A percentile compares a stretch with the other conserved stretches of the same genome.
phyloP scores from a whole-genome alignment of 2,797 vertebrate genomes.

The Mormyrops boulengeri region DNA sequence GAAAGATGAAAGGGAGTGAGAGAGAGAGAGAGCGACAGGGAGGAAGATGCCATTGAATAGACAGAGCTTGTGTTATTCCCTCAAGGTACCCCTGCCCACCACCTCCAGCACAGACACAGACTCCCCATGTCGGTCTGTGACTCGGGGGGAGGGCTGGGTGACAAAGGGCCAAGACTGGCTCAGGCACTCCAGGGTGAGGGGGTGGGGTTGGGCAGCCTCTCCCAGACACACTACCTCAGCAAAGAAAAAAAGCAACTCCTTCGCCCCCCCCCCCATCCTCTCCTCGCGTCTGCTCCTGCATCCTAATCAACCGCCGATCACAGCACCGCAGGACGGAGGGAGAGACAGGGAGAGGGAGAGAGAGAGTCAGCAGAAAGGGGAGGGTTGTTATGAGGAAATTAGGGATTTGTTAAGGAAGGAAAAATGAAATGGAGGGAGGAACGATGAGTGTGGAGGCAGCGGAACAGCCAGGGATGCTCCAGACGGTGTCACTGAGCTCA shows the following conservation, averaged over 20 bases:
- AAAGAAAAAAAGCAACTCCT: background rate
- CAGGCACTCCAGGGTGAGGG: background rate
- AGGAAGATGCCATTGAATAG: background rate
- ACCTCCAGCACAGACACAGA: background rate
- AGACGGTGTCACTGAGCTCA: background rate
- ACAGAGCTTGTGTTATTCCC: background rate
- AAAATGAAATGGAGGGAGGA: background rate
- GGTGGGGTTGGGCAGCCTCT: background rate
- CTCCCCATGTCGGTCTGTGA: background rate
- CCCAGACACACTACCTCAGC: constrained; percentile 18
- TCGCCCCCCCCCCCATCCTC: background rate
- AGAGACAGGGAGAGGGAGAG: background rate
- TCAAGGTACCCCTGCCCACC: background rate
- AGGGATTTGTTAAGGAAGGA: background rate
- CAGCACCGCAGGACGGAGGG: background rate
- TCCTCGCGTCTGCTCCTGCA: constrained; percentile 36
- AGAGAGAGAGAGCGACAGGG: background rate
- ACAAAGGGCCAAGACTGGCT: constrained; percentile 31
- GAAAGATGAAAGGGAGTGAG: background rate
- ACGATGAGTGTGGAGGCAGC: background rate
- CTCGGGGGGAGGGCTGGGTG: background rate
- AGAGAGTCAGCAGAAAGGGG: background rate
- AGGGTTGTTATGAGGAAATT: background rate
- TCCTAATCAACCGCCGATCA: constrained; percentile 23
- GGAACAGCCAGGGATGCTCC: background rate